Base-by-base conservation (phyloP, 2,888 invertebrate species). In the Polyploca ridens region DNA sequence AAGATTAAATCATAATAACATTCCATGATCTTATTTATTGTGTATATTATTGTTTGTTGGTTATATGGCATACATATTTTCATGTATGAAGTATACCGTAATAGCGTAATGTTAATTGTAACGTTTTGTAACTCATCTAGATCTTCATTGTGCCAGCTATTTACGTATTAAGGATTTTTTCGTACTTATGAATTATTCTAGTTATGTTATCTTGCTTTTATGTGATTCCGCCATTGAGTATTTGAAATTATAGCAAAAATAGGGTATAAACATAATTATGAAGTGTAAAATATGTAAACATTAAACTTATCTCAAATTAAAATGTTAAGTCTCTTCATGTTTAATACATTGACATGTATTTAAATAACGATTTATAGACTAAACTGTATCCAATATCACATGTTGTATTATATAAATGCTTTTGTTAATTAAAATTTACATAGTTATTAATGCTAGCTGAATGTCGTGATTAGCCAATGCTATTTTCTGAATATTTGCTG, bases 21-120 rank as follows among this genome's bases (percentile, higher is more conserved):
- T 94, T 94, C 93, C 93, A 94, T 91, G 90, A 90, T 93, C 88
- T 93, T 90, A 94, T 93, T 94, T 94, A 94, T 94, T 94, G 88
- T 94, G 91, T 93, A 93, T 91, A 93, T 91, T n/a, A n/a, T n/a
- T 91, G 85, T 90, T 91, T 91, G 85, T 90, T 87, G 80, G 86
- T 86, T 84, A 78, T 84, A 82, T 83, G 83, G 76, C 90, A 82
- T 92, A 93, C 93, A 93, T 93, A 90, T 94, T 93, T 92, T 91
- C 87, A 89, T 93, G 93, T 93, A 87, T 88, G 87, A 83, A 84
- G 81, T 83, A 81, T 87, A 86, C 86, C 86, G 80, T 74, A 78
- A 80, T 89, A 86, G 85, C 77, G 82, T 89, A 88, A 86, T 79
- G 79, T 88, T 86, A 86, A 88, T 83, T 88, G 78, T 90, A 87